Base-by-base conservation (phyloP, 2,797 vertebrate genomes). In the Babyrousa celebensis region DNA sequence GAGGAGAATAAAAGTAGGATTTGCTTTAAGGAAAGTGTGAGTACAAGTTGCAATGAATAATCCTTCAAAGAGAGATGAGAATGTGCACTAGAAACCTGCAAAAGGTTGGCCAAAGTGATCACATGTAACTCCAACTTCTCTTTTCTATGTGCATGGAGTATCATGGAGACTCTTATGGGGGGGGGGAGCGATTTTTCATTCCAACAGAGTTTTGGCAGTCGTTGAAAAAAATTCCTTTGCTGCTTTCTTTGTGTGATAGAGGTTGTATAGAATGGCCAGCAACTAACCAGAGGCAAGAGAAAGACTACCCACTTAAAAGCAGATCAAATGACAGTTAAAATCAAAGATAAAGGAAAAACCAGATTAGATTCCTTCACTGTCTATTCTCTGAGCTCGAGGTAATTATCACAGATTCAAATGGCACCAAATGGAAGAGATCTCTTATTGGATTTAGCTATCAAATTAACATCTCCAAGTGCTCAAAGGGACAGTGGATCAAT, bases 401-500 rank as follows among this genome's bases (percentile, higher is more conserved):
- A 82, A 96, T 78, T 80, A 94, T 80, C 72, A 94, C 40, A 85
- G 78, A 94, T 85, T 89, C 82, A 82, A 91, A 78, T n/a, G 17
- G 85, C 56, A 88, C n/a, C 86, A 67, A 82, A 94, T 67, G 83
- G 78, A 89, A 94, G 62, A 94, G 58, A 89, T 95, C 40, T 29
- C 78, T 71, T n/a, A 91, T n/a, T 94, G 70, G 48, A 93, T 95
- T 91, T 32, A 72, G 65, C 67, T 96, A 82, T 83, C 78, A 93
- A 84, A 96, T 94, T 52, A 86, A 96, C n/a, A 92, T 96, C 67
- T 90, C 74, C 68, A 90, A 82, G 65, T 89, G 79, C 75, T 96
- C 60, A 36, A 93, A 78, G 54, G 83, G 74, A 82, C 25, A 88
- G 68, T 54, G 29, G 58, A 88, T 88, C 85, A 88, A 92, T 85